These are phyloP conservation scores for Coelopa pilipes DNA, from an alignment of 2,888 invertebrate species.

Conservation along the genomic window DNA sequence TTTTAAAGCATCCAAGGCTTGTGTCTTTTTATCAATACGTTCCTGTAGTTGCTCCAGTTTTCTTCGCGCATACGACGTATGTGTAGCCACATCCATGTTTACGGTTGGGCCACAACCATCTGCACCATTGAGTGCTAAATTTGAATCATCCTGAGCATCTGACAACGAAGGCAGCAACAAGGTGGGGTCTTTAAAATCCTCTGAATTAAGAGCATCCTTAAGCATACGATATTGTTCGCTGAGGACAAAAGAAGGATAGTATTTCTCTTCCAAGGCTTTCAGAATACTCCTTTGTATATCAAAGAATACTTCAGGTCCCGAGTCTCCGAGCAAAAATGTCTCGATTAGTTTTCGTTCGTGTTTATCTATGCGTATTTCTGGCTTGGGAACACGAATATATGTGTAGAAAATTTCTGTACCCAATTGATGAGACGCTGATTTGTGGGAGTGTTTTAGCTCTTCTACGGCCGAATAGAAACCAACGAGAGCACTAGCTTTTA, in stretches of 20 bases:
- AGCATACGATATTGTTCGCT: constrained; percentile 83
- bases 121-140: constrained; percentile 46
- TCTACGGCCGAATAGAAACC: constrained; percentile 90
- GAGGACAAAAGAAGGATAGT: constrained; percentile 88
- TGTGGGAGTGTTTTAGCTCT: constrained; percentile 80
- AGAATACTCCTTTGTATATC: constrained; percentile 86
- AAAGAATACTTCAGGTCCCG: constrained; percentile 88
- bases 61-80: constrained; percentile 83
- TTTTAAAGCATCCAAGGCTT: constrained; percentile 83
- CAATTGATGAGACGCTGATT: constrained; percentile 83
- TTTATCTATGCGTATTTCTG: constrained; percentile 84
- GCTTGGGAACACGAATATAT: constrained; percentile 83
- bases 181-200: constrained; percentile 67
- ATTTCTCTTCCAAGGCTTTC: constrained; percentile 84
- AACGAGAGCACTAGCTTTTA: constrained; percentile 85
- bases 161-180: constrained; percentile 56
- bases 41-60: constrained; percentile 87
- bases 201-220: constrained; percentile 63
- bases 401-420: constrained; percentile 94
- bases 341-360: constrained; percentile 86
- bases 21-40: constrained; percentile 83
- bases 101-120: constrained; percentile 48
- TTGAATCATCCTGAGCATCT: constrained; percentile 56
- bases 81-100: constrained; percentile 78
- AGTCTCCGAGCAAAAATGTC: constrained; percentile 86